Evolutionary conservation across 2,888 invertebrate species (phyloP), one percentile per base, ranked within the genome.

Genomic region (Mesorhabditis sp.): DNA sequence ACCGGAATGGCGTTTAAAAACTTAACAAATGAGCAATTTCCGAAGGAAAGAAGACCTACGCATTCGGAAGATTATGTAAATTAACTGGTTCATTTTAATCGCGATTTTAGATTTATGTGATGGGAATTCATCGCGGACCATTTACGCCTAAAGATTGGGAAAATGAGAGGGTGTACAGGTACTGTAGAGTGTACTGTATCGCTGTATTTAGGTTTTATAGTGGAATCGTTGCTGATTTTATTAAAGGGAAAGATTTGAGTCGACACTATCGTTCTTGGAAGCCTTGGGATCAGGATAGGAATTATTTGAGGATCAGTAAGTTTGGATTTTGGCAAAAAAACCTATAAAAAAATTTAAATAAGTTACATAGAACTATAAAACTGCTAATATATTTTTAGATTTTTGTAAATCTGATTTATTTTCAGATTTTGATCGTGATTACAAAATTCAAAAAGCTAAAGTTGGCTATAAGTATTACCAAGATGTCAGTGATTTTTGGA

Each of bases 401-500:
- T n/a, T n/a, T n/a, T n/a, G n/a, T n/a, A n/a, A n/a, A n/a, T n/a
- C n/a, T n/a, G n/a, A n/a, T n/a, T n/a, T n/a, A 50, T 50, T n/a
- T 50, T 2, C n/a, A 50, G 58, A 50, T 50, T 50, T 50, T 50
- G 58, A 50, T 50, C 58, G 58, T 13, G n/a, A 50, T 50, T n/a
- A 13, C 58, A 13, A n/a, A n/a, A 50, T 10, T 13, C 10, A 50
- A 13, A n/a, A n/a, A n/a, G 10, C 58, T 13, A 50, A 50, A 50
- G 58, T 13, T 13, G 58, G 58, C 7, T 28, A 28, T 28, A 28
- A 28, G 2, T 50, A 50, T 50, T 50, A 50, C 58, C 7, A 10
- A n/a, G n/a, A 50, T 50, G 58, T n/a, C 10, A 50, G 58, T 50
- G 10, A n/a, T 50, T 50, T 50, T 50, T 50, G 58, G 58, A 50